These are phyloP conservation scores for Notarius quadriscutis DNA, from an alignment of 2,113 vertebrate genomes.

Conservation along the genomic window DNA sequence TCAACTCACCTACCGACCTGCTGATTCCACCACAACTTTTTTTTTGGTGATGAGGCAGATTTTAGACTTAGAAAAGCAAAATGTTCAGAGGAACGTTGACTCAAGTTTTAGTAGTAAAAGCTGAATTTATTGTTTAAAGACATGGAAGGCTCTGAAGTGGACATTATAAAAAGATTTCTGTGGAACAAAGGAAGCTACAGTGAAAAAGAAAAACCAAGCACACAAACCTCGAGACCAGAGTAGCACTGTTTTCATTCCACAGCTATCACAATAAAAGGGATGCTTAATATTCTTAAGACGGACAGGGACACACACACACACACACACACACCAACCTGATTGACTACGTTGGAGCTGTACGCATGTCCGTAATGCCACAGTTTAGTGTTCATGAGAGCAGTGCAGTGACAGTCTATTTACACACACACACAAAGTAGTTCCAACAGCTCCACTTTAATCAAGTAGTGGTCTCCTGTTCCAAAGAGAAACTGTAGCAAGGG, in stretches of 20 bases:
- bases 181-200: constrained; percentile 49
- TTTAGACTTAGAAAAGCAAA: not conserved
- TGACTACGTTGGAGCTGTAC: constrained; percentile 38
- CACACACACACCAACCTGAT: not conserved
- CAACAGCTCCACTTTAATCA: constrained; percentile 27
- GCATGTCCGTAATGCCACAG: constrained; percentile 38
- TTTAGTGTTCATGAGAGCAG: constrained; percentile 42
- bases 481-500: constrained; percentile 22
- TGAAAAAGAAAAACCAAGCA: constrained; percentile 25
- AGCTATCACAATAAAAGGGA: not conserved
- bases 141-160: constrained; percentile 50
- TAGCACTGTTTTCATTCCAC: constrained; percentile 35
- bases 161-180: constrained; percentile 53
- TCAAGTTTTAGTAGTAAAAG: constrained; percentile 61
- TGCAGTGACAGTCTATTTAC: constrained; percentile 34
- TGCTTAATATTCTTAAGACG: not conserved
- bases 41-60: not conserved
- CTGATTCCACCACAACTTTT: not conserved
- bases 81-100: not conserved
- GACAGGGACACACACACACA: not conserved
- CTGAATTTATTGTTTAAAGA: constrained; percentile 69
- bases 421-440: not conserved
- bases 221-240: constrained; percentile 32
- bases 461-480: not conserved
- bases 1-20: not conserved